These are phyloP conservation scores for Oceanites oceanicus DNA, from an alignment of 2,113 vertebrate genomes.

Conservation along the genomic window DNA sequence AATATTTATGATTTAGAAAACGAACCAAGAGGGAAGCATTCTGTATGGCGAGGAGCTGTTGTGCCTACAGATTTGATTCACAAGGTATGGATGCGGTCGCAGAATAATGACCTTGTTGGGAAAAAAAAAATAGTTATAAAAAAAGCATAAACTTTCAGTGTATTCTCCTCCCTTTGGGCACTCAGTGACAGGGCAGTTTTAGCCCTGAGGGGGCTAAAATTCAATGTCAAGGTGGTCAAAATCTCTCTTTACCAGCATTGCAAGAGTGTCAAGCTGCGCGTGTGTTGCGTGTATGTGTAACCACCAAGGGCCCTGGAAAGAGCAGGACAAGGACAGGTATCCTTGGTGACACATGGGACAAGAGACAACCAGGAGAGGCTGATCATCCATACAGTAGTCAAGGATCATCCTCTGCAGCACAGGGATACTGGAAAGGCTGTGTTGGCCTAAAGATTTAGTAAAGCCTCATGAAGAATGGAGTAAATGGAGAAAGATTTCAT, in stretches of 20 bases:
- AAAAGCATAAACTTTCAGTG: neutral
- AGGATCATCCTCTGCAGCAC: neutral
- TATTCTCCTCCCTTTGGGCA: neutral
- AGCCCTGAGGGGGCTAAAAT: neutral
- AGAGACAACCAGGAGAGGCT: neutral
- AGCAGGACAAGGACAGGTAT: neutral
- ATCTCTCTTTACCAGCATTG: neutral
- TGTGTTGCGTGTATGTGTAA: neutral
- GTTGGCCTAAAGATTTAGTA: neutral
- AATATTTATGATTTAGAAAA: conserved; percentile 13
- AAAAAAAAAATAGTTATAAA: neutral
- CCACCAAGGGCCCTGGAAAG: neutral
- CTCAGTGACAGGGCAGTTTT: neutral
- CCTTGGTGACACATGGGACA: neutral
- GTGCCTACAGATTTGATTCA: neutral
- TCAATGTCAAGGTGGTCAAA: neutral
- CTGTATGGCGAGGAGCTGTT: neutral
- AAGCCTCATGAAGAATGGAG: neutral
- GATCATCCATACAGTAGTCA: neutral
- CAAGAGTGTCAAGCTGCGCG: neutral
- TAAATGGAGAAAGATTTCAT: neutral
- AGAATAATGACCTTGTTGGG: neutral
- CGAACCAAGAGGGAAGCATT: neutral
- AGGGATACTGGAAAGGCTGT: neutral
- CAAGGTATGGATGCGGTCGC: neutral